phyloP scores from a whole-genome alignment of 2,113 vertebrate genomes.

The Cygnus buccinator region DNA sequence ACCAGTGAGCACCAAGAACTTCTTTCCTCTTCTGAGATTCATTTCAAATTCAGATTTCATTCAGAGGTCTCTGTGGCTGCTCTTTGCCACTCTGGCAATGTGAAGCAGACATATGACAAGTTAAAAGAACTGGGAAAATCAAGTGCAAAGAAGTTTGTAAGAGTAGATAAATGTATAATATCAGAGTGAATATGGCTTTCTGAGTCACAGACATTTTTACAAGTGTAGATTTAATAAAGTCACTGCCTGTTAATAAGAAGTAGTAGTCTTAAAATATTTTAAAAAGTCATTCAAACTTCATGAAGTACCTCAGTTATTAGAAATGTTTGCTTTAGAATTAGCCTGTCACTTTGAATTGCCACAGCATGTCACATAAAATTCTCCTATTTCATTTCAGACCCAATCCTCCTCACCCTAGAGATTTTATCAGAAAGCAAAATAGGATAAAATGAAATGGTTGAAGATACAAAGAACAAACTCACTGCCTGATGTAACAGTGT shows the following conservation, averaged over 20 bases:
- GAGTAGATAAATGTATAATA: not conserved
- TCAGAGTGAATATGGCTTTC: not conserved
- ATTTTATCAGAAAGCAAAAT: conserved; percentile 4
- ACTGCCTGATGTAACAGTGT: not conserved
- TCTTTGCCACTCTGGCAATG: not conserved
- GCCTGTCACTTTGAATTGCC: not conserved
- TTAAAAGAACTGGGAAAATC: not conserved
- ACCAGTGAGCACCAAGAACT: not conserved
- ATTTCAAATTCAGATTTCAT: not conserved
- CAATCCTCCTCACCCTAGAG: not conserved
- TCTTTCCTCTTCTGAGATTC: not conserved
- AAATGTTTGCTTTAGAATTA: conserved; percentile 1
- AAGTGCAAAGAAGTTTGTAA: not conserved
- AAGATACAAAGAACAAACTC: not conserved
- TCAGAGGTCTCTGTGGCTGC: not conserved
- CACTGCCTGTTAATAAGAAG: not conserved
- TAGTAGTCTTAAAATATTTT: not conserved
- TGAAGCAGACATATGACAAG: not conserved
- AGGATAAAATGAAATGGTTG: not conserved
- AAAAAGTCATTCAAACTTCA: not conserved
- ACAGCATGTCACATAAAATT: not conserved
- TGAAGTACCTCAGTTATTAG: not conserved
- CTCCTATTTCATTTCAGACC: conserved; percentile 12
- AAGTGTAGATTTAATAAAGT: not conserved
- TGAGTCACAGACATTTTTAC: not conserved